A percentile compares a stretch with the other conserved stretches of the same genome.
Conservation (phyloP, 2,113 vertebrate genomes). For the Indicator indicator region DNA sequence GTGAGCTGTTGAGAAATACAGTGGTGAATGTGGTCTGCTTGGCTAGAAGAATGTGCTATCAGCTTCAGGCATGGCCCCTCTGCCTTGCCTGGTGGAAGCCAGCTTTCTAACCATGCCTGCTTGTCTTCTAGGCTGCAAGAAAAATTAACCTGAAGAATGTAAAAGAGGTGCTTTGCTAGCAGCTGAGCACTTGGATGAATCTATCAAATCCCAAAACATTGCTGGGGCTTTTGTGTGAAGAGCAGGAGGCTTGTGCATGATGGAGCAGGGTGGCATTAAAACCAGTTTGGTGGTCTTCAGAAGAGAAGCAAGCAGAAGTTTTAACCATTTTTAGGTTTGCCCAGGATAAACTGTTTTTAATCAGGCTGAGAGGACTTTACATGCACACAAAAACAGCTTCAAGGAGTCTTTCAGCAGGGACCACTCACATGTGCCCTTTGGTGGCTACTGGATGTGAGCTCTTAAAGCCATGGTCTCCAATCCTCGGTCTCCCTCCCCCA, state of each 20-base stretch:
- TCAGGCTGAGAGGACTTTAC: not conserved
- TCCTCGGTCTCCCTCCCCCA: not conserved
- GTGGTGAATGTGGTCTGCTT: conserved; percentile 8
- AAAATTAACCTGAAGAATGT: not conserved
- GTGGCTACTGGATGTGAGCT: accelerated
- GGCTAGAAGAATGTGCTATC: not conserved
- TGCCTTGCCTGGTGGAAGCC: not conserved
- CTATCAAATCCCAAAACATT: accelerated
- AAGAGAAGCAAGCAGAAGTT: not conserved
- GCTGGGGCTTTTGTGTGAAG: not conserved
- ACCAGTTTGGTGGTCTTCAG: not conserved
- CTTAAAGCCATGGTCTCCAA: accelerated
- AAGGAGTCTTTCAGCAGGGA: not conserved
- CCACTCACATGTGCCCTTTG: not conserved
- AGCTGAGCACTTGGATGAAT: not conserved
- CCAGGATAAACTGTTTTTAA: not conserved
- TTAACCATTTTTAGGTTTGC: not conserved
- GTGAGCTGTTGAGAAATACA: conserved; percentile 2
- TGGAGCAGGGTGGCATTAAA: not conserved
- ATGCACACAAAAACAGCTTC: not conserved
- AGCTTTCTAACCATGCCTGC: not conserved
- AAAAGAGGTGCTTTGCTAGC: not conserved
- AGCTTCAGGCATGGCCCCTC: not conserved
- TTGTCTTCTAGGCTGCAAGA: not conserved
- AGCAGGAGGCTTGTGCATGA: accelerated